These are phyloP conservation scores for Argopecten irradians DNA, from an alignment of 1,140 invertebrate species.

Conservation along the genomic window DNA sequence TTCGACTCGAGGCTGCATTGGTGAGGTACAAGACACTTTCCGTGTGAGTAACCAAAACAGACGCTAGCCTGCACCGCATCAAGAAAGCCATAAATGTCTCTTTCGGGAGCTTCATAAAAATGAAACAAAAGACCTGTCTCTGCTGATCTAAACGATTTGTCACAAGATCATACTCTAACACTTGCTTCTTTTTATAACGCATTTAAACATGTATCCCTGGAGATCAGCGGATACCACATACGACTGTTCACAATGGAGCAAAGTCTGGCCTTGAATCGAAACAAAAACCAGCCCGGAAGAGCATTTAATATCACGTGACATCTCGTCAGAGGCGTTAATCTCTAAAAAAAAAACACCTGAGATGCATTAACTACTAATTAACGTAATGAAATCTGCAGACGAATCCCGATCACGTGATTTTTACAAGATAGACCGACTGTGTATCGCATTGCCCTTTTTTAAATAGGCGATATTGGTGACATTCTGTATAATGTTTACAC, in stretches of 20 bases:
- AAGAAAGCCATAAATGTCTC: conserved; percentile 3
- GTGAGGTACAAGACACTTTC: background rate
- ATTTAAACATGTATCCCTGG: background rate
- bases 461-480: background rate
- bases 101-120: conserved; percentile 23
- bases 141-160: conserved; percentile 5
- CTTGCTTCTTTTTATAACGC: background rate
- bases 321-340: background rate
- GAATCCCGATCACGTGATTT: background rate
- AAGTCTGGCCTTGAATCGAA: background rate
- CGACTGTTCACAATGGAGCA: background rate
- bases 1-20: background rate
- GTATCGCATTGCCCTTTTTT: background rate
- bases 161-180: background rate
- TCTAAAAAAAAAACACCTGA: background rate
- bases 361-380: conserved; percentile 18
- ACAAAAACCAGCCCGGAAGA: background rate
- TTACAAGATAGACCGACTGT: background rate
- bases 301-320: background rate
- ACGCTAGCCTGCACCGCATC: background rate
- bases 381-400: background rate
- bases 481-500: background rate
- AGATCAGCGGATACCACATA: background rate
- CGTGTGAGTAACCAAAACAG: background rate
- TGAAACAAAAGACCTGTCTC: conserved; percentile 21